Percentiles rank a stretch among this genome's conserved stretches.
These are phyloP conservation scores for Drosophila colorata DNA, from an alignment of 2,888 invertebrate genomes.

Conservation along the genomic window DNA sequence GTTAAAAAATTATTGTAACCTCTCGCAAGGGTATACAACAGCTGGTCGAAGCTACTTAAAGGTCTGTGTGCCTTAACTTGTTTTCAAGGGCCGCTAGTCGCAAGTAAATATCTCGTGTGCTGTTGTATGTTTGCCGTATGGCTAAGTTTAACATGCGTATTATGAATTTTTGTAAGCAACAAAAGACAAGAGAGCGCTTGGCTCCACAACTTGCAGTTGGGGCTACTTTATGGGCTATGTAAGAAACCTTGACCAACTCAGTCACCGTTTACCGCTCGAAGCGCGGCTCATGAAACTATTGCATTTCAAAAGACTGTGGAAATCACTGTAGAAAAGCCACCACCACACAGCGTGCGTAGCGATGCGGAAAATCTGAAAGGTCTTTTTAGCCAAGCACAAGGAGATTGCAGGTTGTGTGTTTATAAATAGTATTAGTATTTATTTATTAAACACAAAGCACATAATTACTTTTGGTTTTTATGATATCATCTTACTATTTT, in stretches of 20 bases:
- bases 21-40: conserved; percentile 10
- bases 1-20: background rate
- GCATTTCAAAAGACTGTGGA: conserved; percentile 69
- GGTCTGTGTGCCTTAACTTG: conserved; percentile 35
- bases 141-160: conserved; percentile 55
- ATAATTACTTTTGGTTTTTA: conserved; percentile 46
- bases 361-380: conserved; percentile 77
- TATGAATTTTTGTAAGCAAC: conserved; percentile 56
- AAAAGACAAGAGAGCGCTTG: conserved; percentile 53
- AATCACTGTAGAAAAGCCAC: conserved; percentile 35
- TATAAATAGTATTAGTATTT: conserved; percentile 45
- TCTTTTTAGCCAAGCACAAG: conserved; percentile 40
- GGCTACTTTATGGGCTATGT: conserved; percentile 62
- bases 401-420: conserved; percentile 42
- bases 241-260: conserved; percentile 78
- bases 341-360: conserved; percentile 52
- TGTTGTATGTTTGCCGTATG: conserved; percentile 22
- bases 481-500: conserved; percentile 56
- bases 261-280: conserved; percentile 43
- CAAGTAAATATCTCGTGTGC: conserved; percentile 34
- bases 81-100: conserved; percentile 56
- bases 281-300: conserved; percentile 51
- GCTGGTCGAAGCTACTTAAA: conserved; percentile 24
- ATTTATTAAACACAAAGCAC: conserved; percentile 45
- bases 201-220: conserved; percentile 35